phyloP scores from a whole-genome alignment of 2,113 vertebrate species.

The Arizona elegans region DNA sequence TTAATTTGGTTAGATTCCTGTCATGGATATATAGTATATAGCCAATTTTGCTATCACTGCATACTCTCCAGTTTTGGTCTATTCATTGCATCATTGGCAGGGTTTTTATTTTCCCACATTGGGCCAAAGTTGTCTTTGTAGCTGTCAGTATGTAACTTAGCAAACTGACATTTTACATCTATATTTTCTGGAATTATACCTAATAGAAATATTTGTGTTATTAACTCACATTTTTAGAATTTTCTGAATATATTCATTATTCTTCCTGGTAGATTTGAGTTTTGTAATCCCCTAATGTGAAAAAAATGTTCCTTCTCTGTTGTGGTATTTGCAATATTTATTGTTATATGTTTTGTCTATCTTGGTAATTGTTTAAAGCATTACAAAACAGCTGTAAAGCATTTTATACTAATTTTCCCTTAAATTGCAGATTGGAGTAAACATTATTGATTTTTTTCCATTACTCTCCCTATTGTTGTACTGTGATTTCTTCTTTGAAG shows the following conservation, averaged over 20 bases:
- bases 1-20: neutral
- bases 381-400: neutral
- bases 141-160: neutral
- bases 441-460: neutral
- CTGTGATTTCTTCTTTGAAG: neutral
- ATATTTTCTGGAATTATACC: neutral
- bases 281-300: neutral
- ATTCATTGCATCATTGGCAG: neutral
- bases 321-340: neutral
- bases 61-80: neutral
- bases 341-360: neutral
- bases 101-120: neutral
- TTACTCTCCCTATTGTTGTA: neutral
- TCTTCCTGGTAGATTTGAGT: neutral
- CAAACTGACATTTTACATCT: neutral
- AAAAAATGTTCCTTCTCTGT: neutral
- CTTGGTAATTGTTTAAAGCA: neutral
- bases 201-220: neutral
- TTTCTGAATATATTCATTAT: neutral
- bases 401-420: neutral
- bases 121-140: neutral
- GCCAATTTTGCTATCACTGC: neutral
- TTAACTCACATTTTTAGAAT: neutral
- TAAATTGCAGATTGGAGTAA: neutral
- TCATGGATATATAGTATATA: neutral